phyloP scores from a whole-genome alignment of 2,888 invertebrate genomes.

The Sepioteuthis lessoniana region DNA sequence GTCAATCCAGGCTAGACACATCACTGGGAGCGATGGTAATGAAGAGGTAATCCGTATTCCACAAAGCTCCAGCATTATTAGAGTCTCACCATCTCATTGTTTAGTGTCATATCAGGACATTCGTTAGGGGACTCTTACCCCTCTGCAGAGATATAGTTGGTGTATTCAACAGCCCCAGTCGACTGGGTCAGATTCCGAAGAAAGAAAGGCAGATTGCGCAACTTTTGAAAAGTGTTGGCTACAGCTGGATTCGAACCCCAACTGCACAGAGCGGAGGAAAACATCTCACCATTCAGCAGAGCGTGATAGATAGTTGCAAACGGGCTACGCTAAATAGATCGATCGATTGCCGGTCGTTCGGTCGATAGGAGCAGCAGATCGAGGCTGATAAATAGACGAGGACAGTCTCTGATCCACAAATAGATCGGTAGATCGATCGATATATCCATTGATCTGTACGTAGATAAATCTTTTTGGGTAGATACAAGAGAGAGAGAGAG shows the following conservation, averaged over 20 bases:
- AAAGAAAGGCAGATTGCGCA: too few relatives aligned
- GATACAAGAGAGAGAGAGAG: too few relatives aligned
- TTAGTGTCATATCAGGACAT: too few relatives aligned
- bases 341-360: background rate
- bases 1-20: too few relatives aligned
- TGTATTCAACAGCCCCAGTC: too few relatives aligned
- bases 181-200: too few relatives aligned
- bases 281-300: background rate
- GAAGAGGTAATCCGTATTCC: too few relatives aligned
- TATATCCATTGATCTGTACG: background rate
- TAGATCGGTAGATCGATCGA: constrained; percentile 17
- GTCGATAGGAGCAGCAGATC: background rate
- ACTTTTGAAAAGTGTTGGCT: background rate
- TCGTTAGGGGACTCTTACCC: too few relatives aligned
- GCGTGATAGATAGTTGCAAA: background rate
- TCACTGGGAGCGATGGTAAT: too few relatives aligned
- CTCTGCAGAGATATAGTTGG: too few relatives aligned
- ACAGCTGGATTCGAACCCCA: background rate
- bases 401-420: background rate
- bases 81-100: too few relatives aligned
- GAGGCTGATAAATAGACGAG: background rate
- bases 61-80: too few relatives aligned
- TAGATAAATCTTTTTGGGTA: background rate
- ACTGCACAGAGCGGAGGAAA: background rate
- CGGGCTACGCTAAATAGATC: background rate